A percentile compares a stretch with the other conserved stretches of the same genome.
Conservation (phyloP, 2,113 vertebrate genomes). For the Heterotilapia buettikoferi region DNA sequence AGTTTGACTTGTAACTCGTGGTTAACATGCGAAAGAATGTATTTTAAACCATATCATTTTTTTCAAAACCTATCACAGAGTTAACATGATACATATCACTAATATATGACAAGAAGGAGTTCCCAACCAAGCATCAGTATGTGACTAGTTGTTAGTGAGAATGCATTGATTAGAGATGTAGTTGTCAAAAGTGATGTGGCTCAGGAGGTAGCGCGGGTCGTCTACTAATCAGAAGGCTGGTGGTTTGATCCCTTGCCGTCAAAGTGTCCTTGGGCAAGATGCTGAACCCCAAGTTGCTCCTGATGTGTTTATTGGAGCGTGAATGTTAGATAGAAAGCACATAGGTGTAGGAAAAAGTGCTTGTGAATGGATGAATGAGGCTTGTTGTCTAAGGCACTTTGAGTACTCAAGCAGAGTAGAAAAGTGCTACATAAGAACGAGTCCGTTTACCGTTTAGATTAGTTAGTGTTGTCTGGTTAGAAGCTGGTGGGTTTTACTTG, state of each 20-base stretch:
- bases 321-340: neutral
- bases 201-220: neutral
- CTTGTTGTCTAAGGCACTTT: neutral
- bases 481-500: neutral
- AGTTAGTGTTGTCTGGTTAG: neutral
- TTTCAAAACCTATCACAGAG: neutral
- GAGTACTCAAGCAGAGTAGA: neutral
- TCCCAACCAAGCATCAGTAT: neutral
- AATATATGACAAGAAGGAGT: neutral
- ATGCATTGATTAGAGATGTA: neutral
- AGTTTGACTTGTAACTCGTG: neutral
- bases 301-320: neutral
- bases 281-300: neutral
- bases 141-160: neutral
- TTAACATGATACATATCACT: neutral
- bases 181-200: neutral
- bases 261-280: neutral
- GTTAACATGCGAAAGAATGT: neutral
- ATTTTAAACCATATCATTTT: neutral
- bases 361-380: neutral
- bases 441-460: neutral
- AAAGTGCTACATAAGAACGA: neutral
- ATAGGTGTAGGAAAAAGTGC: neutral
- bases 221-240: neutral
- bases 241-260: neutral